phyloP scores from a whole-genome alignment of 2,888 invertebrate genomes.

The Steromphala cineraria region DNA sequence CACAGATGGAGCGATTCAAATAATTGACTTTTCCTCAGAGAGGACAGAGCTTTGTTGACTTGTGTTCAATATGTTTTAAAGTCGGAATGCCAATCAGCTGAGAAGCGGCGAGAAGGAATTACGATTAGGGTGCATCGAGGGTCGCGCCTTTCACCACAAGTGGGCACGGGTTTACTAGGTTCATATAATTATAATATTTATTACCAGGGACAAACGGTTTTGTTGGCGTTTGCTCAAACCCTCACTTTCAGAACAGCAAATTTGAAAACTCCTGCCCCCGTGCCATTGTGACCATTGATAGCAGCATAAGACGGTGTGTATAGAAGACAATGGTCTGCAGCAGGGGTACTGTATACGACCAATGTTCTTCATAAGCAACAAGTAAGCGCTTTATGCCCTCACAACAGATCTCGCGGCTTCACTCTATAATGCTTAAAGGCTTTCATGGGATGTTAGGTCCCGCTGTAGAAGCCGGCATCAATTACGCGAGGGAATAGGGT shows the following conservation, averaged over 20 bases:
- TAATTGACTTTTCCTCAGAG: background rate
- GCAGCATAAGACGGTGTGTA: too few species aligned
- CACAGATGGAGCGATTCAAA: background rate
- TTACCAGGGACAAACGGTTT: conserved; percentile 36
- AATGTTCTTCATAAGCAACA: too few species aligned
- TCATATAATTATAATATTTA: conserved; percentile 38
- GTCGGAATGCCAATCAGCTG: background rate
- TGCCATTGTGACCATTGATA: background rate
- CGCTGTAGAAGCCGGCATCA: background rate
- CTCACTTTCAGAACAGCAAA: background rate
- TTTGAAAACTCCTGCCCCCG: background rate
- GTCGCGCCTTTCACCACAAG: background rate
- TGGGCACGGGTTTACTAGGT: conserved; percentile 15
- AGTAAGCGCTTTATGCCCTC: too few species aligned
- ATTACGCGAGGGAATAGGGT: background rate
- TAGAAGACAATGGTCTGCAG: too few species aligned
- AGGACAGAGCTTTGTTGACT: background rate
- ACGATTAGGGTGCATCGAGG: background rate
- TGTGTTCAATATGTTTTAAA: conserved; percentile 7
- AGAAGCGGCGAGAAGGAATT: background rate
- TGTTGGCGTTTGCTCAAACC: conserved; percentile 15
- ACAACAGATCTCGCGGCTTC: background rate
- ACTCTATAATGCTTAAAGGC: background rate
- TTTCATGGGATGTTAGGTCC: conserved; percentile 5
- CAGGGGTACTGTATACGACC: too few species aligned